These are phyloP conservation scores for Euclidia mi DNA, from an alignment of 2,888 invertebrate species.

Conservation along the genomic window DNA sequence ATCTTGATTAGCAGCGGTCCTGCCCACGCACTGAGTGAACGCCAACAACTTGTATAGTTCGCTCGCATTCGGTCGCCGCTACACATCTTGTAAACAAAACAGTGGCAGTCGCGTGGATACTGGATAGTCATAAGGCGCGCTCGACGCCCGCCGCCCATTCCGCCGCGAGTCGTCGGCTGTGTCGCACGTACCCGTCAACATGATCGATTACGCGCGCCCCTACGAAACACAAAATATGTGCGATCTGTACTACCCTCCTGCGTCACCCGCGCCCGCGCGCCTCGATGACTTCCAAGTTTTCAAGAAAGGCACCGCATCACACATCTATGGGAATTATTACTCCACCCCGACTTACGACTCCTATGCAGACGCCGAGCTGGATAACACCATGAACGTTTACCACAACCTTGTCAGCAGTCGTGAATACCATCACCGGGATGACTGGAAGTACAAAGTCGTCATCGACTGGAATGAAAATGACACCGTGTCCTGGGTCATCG, in stretches of 20 bases:
- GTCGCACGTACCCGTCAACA: slow-evolving; percentile 72
- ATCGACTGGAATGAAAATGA: slow-evolving; percentile 89
- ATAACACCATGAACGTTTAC: slow-evolving; percentile 77
- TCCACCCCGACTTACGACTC: slow-evolving; percentile 75
- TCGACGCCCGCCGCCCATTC: slow-evolving; percentile 66
- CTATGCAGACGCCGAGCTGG: slow-evolving; percentile 79
- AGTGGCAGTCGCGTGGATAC: slow-evolving; percentile 67
- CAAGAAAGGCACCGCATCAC: slow-evolving; percentile 79
- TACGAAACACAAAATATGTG: slow-evolving; percentile 82
- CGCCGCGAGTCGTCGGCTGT: slow-evolving; percentile 70
- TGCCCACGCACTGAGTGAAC: slow-evolving; percentile 40
- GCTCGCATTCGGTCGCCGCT: too few species aligned
- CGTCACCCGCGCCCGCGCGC: slow-evolving; percentile 79
- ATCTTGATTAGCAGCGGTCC: slow-evolving; percentile 49
- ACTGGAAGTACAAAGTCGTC: slow-evolving; percentile 89
- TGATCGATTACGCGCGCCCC: slow-evolving; percentile 86
- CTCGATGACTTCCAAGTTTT: slow-evolving; percentile 87
- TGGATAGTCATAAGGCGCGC: slow-evolving; percentile 69
- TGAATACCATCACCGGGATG: slow-evolving; percentile 78
- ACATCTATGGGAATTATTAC: slow-evolving; percentile 81
- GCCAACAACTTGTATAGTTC: slow-evolving; percentile 33
- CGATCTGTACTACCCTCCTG: slow-evolving; percentile 76
- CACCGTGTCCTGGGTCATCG: slow-evolving; percentile 88
- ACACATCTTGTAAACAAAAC: slow-evolving; percentile 80
- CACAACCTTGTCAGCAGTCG: slow-evolving; percentile 80